Evolutionary conservation across 2,797 vertebrate species (phyloP).

Genomic region (Takifugu ocellatus): DNA sequence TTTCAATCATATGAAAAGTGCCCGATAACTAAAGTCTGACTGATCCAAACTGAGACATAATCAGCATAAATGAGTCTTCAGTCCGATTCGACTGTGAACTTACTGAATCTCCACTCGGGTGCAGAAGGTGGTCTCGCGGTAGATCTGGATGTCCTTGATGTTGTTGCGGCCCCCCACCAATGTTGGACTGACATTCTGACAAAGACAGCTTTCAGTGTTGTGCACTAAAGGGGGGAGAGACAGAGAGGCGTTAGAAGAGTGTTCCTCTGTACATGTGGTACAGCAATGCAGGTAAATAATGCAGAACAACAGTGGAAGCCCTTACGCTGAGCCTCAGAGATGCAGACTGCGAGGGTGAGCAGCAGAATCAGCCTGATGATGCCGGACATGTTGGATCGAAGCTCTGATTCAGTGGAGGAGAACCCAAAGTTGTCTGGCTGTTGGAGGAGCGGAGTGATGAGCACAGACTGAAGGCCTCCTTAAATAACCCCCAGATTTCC

Average conservation of each 20-base stretch:
- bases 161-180: rapidly evolving
- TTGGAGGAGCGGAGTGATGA: conserved; percentile 10
- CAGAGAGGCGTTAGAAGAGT: neutral
- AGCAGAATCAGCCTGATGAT: conserved; percentile 54
- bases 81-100: conserved; percentile 10
- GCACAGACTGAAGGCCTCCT: neutral
- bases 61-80: too few relatives aligned
- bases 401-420: neutral
- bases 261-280: neutral
- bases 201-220: conserved; percentile 43
- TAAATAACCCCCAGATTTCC: conserved; percentile 36
- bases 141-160: conserved; percentile 57
- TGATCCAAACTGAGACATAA: too few relatives aligned
- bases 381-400: conserved; percentile 48
- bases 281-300: neutral
- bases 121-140: conserved; percentile 48
- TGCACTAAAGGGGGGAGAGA: conserved; percentile 15
- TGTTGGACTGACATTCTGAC: conserved; percentile 9
- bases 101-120: conserved; percentile 68
- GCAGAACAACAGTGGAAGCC: conserved; percentile 1
- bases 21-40: too few relatives aligned
- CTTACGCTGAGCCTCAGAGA: conserved; percentile 60
- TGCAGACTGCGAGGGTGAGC: conserved; percentile 41
- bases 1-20: too few relatives aligned
- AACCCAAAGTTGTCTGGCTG: neutral